Conservation (phyloP, 2,888 invertebrate species). For the Odontocerum albicorne region DNA sequence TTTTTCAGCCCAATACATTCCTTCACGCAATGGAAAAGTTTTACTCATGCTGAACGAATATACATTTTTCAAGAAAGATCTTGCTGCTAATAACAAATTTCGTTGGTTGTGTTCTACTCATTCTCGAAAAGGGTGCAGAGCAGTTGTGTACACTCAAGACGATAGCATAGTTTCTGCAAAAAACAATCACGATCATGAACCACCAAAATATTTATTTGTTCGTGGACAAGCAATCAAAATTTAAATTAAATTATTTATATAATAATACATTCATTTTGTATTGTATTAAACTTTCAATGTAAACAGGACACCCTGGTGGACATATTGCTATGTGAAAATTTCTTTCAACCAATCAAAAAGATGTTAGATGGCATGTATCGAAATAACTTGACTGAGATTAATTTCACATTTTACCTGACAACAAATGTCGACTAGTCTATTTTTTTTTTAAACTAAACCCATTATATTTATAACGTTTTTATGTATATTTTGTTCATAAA, state of each 20-base stretch:
- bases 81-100: conserved; percentile 37
- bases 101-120: conserved; percentile 7
- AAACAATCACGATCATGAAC: conserved; percentile 36
- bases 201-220: conserved; percentile 16
- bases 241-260: not conserved
- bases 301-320: too few species aligned
- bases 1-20: conserved; percentile 35
- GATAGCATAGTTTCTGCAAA: conserved; percentile 27
- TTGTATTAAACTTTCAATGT: too few species aligned
- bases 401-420: too few species aligned
- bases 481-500: too few species aligned
- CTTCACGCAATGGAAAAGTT: conserved; percentile 38
- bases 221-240: not conserved
- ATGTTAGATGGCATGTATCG: too few species aligned
- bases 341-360: too few species aligned
- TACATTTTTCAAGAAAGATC: conserved; percentile 41
- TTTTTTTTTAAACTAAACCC: too few species aligned
- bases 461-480: too few species aligned
- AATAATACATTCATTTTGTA: too few species aligned
- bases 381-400: too few species aligned
- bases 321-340: too few species aligned
- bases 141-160: not conserved
- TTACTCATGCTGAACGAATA: conserved; percentile 40
- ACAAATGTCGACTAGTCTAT: too few species aligned
- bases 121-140: not conserved